Evolutionary conservation across 1,140 invertebrate genomes (phyloP).

Genomic region (Lineus longissimus): DNA sequence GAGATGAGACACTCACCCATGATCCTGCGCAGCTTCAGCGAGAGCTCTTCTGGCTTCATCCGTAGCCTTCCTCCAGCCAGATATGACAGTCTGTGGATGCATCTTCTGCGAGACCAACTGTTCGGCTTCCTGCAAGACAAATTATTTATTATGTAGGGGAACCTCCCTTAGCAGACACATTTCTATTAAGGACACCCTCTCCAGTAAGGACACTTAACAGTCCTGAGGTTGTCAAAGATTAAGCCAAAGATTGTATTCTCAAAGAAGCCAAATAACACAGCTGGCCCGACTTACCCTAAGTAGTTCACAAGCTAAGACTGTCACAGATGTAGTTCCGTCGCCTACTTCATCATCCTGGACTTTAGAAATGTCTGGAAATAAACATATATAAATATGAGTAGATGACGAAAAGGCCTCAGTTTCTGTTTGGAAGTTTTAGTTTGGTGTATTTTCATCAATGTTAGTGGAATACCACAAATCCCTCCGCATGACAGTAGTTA

Average conservation of each 20-base stretch:
- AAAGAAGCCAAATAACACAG: not conserved
- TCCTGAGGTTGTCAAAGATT: not conserved
- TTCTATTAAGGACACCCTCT: too few relatives aligned
- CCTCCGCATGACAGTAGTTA: too few relatives aligned
- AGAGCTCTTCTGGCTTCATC: constrained; percentile 80
- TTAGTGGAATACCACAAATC: too few relatives aligned
- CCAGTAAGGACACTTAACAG: too few relatives aligned
- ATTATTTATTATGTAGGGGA: too few relatives aligned
- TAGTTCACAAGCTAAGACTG: constrained; percentile 92
- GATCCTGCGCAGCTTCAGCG: constrained; percentile 70
- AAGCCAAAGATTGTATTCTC: not conserved
- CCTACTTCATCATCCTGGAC: constrained; percentile 99
- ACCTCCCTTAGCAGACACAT: too few relatives aligned
- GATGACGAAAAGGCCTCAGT: too few relatives aligned
- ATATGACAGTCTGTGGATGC: constrained; percentile 96
- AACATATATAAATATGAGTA: constrained; percentile 7
- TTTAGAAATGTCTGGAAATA: constrained; percentile 81
- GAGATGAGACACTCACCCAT: constrained; percentile 57
- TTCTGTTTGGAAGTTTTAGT: too few relatives aligned
- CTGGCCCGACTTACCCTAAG: constrained; percentile 59
- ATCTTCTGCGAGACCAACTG: constrained; percentile 89
- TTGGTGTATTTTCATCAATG: too few relatives aligned
- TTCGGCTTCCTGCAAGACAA: constrained; percentile 73
- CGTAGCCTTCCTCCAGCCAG: constrained; percentile 87
- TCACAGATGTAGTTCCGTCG: constrained; percentile 98